Base-by-base conservation (phyloP, 92 coral and sea anemone species). In the Actinernus sp. region DNA sequence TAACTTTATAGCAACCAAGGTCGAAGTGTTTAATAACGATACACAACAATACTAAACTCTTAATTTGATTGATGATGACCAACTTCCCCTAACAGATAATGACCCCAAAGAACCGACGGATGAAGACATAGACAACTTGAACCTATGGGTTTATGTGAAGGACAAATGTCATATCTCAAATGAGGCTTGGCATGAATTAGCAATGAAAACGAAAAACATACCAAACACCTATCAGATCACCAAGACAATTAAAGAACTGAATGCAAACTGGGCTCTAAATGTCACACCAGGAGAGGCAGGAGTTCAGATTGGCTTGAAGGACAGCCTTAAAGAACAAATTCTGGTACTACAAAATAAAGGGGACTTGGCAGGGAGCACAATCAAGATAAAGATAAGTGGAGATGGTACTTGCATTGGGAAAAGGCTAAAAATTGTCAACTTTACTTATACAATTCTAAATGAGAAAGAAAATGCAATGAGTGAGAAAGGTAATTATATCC, bases 181-280 rank as follows among this genome's bases (percentile, higher is more conserved):
- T 39, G 74, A 67, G 21, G 90, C 88, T 31, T 82, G 88, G 83
- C 83, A 63, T 58, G 83, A 82, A 66, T 45, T 74, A 45, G 55
- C 88, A n/a, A 54, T 75, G 83, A 48, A 63, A 25, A 25, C 76
- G 34, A 71, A 55, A 55, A 23, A 25, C 22, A 81, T 81, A 11
- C 83, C 88, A n/a, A 61, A 55, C 16, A 40, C 31, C 1, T 75
- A 68, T 41, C 39, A 43, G 36, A 67, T 78, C 58, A 46, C 22
- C 20, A 39, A 78, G 26, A 44, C 56, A 21, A 22, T 77, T 27
- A 44, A 67, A 40, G 41, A 19, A 19, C 40, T 56, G 31, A 66
- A 66, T 51, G 19, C 45, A 44, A 77, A 77, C 26, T 77, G 84
- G 76, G 57, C 55, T 55, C 48, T 83, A 21, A 63, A 9, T 13